phyloP scores from a whole-genome alignment of 2,113 vertebrate species.

The Xenopus borealis region DNA sequence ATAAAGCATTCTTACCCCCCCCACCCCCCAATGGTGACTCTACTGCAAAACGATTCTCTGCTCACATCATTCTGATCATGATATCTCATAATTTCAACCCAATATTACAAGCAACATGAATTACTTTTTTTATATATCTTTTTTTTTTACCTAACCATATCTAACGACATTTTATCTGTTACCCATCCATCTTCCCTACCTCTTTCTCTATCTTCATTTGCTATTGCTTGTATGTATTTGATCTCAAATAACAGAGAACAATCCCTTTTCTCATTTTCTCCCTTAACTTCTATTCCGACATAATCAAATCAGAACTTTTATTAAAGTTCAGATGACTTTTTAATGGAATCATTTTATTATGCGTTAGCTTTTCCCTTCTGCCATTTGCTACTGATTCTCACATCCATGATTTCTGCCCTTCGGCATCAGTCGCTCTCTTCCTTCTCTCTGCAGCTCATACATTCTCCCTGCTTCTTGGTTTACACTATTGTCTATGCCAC shows the following conservation, averaged over 20 bases:
- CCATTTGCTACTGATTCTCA: slow-evolving; percentile 49
- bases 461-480: slow-evolving; percentile 53
- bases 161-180: no score
- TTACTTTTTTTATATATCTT: no score
- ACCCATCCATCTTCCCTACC: not conserved
- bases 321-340: slow-evolving; percentile 82
- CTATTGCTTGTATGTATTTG: slow-evolving; percentile 25
- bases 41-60: no score
- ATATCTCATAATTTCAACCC: no score
- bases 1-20: no score
- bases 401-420: slow-evolving; percentile 33
- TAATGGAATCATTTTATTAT: slow-evolving; percentile 79
- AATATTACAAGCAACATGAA: no score
- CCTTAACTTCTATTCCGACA: slow-evolving; percentile 62
- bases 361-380: slow-evolving; percentile 62
- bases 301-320: slow-evolving; percentile 81
- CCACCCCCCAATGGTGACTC: no score
- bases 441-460: slow-evolving; percentile 50
- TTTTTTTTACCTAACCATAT: no score
- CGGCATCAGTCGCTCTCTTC: slow-evolving; percentile 14
- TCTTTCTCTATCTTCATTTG: slow-evolving; percentile 14
- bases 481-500: slow-evolving; percentile 56
- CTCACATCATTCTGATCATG: no score
- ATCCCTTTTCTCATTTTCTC: slow-evolving; percentile 31
- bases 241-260: slow-evolving; percentile 27